Evolutionary conservation across 2,888 invertebrate genomes (phyloP).

Genomic region (Agonopterix subpropinquella): DNA sequence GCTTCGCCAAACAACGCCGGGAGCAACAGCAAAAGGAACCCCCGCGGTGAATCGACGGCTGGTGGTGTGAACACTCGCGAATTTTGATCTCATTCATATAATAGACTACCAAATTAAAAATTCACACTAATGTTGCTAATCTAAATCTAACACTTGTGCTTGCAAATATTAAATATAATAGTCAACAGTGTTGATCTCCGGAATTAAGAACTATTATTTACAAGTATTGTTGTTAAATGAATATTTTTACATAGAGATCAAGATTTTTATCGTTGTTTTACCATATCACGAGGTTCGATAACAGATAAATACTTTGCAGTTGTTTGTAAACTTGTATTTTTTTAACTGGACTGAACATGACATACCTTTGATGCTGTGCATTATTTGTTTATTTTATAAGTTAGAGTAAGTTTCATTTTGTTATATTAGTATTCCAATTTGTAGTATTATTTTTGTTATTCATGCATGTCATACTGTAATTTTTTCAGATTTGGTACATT

Average conservation of each 20-base stretch:
- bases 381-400: not conserved
- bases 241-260: too few relatives aligned
- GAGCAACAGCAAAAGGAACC: slow-evolving; percentile 66
- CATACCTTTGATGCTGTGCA: slow-evolving; percentile 6
- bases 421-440: not conserved
- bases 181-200: too few relatives aligned
- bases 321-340: too few relatives aligned
- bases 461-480: too few relatives aligned
- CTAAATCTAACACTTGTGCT: too few relatives aligned
- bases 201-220: too few relatives aligned
- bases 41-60: slow-evolving; percentile 38
- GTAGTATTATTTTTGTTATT: not conserved
- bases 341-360: slow-evolving; percentile 1
- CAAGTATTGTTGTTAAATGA: too few relatives aligned
- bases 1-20: slow-evolving; percentile 70
- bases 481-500: too few relatives aligned
- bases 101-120: slow-evolving; percentile 24
- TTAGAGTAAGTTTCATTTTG: not conserved
- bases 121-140: not conserved
- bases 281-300: too few relatives aligned
- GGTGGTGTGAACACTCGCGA: not conserved
- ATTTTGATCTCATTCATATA: slow-evolving; percentile 51
- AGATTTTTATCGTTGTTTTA: too few relatives aligned
- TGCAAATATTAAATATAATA: too few relatives aligned
- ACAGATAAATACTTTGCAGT: too few relatives aligned